phyloP scores from a whole-genome alignment of 2,113 vertebrate genomes.

The Shinisaurus crocodilurus region DNA sequence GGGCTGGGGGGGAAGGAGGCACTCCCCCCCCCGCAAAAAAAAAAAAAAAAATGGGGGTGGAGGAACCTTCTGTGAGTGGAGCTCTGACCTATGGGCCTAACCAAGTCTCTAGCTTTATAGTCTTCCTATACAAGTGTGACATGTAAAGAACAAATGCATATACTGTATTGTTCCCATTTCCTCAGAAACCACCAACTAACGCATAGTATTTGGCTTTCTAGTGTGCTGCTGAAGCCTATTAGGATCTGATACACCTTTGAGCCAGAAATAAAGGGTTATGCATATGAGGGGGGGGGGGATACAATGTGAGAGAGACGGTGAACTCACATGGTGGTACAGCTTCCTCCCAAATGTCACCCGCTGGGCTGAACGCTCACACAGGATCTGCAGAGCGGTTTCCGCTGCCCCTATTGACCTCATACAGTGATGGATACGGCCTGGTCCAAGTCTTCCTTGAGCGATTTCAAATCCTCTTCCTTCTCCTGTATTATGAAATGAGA shows the following conservation, averaged over 20 bases:
- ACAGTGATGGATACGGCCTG: conserved; percentile 92
- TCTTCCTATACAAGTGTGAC: not conserved
- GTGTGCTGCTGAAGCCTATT: no score
- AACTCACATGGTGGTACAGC: conserved; percentile 87
- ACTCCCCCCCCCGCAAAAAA: no score
- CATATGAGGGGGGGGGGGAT: fast-evolving
- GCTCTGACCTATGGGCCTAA: not conserved
- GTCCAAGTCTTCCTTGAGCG: conserved; percentile 89
- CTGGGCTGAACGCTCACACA: conserved; percentile 82
- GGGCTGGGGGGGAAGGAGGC: no score
- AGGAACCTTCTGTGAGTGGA: no score
- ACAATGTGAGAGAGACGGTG: fast-evolving
- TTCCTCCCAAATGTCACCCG: conserved; percentile 87
- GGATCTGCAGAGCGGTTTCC: conserved; percentile 83
- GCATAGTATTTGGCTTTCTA: fast-evolving
- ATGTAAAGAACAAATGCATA: not conserved
- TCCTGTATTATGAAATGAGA: conserved; percentile 73
- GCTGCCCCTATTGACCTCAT: conserved; percentile 88
- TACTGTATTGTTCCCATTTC: not conserved
- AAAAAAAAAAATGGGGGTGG: no score
- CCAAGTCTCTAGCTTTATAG: not conserved
- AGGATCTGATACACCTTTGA: not conserved
- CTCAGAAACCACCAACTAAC: not conserved
- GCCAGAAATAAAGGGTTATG: not conserved
- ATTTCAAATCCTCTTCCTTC: conserved; percentile 94